A percentile compares a stretch with the other conserved stretches of the same genome.
Evolutionary conservation across 2,113 vertebrate genomes (phyloP).

Genomic region (Lophochroa leadbeateri): DNA sequence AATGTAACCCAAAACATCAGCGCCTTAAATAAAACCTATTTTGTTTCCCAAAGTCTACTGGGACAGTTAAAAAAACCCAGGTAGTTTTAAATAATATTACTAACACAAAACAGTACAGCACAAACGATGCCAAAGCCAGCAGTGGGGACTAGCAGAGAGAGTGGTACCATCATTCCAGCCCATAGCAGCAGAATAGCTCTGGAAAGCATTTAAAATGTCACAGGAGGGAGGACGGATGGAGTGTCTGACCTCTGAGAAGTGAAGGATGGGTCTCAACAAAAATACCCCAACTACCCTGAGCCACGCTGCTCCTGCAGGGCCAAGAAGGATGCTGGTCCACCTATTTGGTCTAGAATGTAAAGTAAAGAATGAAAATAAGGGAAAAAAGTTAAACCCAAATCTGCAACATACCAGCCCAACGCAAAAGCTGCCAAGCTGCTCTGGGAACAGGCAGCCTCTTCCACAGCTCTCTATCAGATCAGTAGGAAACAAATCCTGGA

Average conservation of each 20-base stretch:
- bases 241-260: conserved; percentile 28
- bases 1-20: neutral
- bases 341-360: neutral
- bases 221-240: conserved; percentile 1
- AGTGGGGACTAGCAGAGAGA: neutral
- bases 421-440: neutral
- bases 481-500: neutral
- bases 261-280: neutral
- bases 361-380: neutral
- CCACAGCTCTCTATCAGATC: neutral
- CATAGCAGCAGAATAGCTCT: neutral
- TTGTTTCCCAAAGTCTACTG: neutral
- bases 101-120: conserved; percentile 5
- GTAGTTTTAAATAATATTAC: neutral
- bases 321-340: neutral
- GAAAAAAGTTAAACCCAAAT: neutral
- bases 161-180: neutral
- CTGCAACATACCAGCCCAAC: neutral
- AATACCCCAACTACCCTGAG: neutral
- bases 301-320: neutral
- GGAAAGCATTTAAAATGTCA: conserved; percentile 44
- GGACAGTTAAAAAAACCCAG: neutral
- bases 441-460: neutral
- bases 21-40: neutral
- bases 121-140: neutral